phyloP scores from a whole-genome alignment of 2,113 vertebrate species.

The Balaenoptera acutorostrata region DNA sequence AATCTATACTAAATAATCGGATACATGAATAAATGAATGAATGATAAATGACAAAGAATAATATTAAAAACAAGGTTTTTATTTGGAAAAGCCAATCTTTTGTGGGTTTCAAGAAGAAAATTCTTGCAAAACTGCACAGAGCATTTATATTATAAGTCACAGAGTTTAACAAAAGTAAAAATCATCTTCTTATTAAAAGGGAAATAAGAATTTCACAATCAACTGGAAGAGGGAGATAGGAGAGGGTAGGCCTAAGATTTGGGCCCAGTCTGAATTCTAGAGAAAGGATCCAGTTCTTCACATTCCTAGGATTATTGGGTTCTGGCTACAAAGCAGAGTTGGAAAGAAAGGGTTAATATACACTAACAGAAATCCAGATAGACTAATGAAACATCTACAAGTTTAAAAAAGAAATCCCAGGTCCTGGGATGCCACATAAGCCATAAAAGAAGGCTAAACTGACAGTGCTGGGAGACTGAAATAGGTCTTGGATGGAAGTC shows the following conservation, averaged over 20 bases:
- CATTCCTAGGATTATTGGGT: neutral
- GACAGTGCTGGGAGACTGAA: neutral
- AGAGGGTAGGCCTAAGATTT: fast-evolving
- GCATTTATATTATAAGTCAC: neutral
- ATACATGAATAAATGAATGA: neutral
- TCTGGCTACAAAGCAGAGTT: neutral
- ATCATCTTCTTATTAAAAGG: neutral
- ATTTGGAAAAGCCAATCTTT: neutral
- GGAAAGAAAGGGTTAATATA: neutral
- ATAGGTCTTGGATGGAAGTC: fast-evolving
- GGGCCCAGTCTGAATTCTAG: neutral
- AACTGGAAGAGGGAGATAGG: neutral
- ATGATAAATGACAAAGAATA: neutral
- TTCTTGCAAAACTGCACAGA: neutral
- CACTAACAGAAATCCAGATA: neutral
- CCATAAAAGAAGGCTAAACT: no score
- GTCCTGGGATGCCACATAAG: neutral
- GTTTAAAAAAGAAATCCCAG: neutral
- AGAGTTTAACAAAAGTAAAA: neutral
- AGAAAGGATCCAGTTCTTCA: neutral
- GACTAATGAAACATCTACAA: neutral
- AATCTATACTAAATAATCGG: neutral
- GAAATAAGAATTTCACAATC: neutral
- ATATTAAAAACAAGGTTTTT: neutral
- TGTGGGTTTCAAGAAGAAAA: neutral